A percentile compares a stretch with the other conserved stretches of the same genome.
phyloP scores from a whole-genome alignment of 2,113 vertebrate genomes.

The Rhombomys opimus region DNA sequence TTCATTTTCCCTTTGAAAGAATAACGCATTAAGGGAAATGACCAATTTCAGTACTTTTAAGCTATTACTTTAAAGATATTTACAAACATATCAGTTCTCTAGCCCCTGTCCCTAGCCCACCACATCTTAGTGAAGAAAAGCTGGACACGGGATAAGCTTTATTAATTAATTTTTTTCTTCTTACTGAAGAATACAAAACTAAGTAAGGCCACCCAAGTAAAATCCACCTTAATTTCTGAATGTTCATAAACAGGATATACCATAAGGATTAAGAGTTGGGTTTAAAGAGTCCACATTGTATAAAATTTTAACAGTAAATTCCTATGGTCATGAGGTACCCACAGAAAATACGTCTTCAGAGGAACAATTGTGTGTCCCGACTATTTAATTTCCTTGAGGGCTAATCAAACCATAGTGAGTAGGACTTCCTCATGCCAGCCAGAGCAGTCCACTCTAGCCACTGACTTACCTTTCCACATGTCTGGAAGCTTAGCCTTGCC shows the following conservation, averaged over 20 bases:
- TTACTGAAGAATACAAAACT: conserved; percentile 7
- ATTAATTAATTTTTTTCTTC: not conserved
- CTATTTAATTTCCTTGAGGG: conserved; percentile 4
- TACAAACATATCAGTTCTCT: not conserved
- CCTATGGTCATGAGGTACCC: not conserved
- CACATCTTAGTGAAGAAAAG: not conserved
- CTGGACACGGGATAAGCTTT: not conserved
- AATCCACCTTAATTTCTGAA: conserved; percentile 37
- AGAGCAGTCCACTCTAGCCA: not conserved
- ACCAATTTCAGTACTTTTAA: conserved; percentile 38
- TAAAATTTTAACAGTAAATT: not conserved
- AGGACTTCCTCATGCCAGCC: conserved; percentile 46
- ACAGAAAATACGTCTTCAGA: conserved; percentile 45
- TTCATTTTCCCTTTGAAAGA: conserved; percentile 49
- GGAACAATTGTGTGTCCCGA: not conserved
- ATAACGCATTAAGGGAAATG: conserved; percentile 34
- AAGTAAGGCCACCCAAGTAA: not conserved
- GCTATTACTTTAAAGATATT: not conserved
- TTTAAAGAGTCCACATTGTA: conserved; percentile 11
- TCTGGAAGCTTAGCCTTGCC: conserved; percentile 9
- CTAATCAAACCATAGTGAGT: conserved; percentile 46
- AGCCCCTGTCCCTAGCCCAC: not conserved
- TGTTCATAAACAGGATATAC: not conserved
- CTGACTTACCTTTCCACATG: not conserved
- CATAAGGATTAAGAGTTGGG: not conserved